These are phyloP conservation scores for Yasuhikotakia modesta DNA, from an alignment of 2,797 vertebrate genomes.

Conservation along the genomic window DNA sequence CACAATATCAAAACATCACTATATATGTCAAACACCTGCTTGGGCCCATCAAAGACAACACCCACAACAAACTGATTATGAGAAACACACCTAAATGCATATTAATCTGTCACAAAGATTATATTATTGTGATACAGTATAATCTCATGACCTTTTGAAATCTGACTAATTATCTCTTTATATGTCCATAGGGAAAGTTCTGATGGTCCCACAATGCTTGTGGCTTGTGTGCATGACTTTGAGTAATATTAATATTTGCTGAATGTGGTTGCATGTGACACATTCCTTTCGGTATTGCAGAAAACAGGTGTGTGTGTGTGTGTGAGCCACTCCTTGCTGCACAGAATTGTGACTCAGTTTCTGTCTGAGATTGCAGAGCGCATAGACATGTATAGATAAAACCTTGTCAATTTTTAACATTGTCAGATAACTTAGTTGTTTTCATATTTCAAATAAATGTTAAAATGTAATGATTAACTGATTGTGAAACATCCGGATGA, in stretches of 20 bases:
- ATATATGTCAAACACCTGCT: not conserved
- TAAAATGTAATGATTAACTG: slow-evolving; percentile 58
- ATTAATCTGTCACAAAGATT: not conserved
- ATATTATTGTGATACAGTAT: too few species aligned
- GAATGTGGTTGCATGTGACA: slow-evolving; percentile 34
- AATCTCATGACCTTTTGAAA: slow-evolving; percentile 15
- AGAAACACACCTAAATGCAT: not conserved
- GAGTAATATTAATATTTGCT: slow-evolving; percentile 37
- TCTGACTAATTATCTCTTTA: not conserved
- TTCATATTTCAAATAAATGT: slow-evolving; percentile 52
- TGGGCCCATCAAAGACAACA: not conserved
- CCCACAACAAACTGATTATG: not conserved
- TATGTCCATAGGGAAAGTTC: slow-evolving; percentile 1
- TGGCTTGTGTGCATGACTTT: slow-evolving; percentile 5
- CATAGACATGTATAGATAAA: slow-evolving; percentile 53
- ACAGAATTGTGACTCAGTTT: slow-evolving; percentile 64
- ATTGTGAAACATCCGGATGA: not conserved
- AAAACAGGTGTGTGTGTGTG: slow-evolving; percentile 55
- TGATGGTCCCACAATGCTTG: slow-evolving; percentile 10
- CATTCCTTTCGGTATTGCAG: slow-evolving; percentile 41
- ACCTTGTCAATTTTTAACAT: slow-evolving; percentile 78
- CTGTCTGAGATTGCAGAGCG: slow-evolving; percentile 29
- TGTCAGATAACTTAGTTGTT: slow-evolving; percentile 53
- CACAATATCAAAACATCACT: not conserved
- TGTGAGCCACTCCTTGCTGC: slow-evolving; percentile 44